Evolutionary conservation across 2,797 vertebrate genomes (phyloP), one percentile per base, ranked within the genome.

Genomic region (Megalops cyprinoides): DNA sequence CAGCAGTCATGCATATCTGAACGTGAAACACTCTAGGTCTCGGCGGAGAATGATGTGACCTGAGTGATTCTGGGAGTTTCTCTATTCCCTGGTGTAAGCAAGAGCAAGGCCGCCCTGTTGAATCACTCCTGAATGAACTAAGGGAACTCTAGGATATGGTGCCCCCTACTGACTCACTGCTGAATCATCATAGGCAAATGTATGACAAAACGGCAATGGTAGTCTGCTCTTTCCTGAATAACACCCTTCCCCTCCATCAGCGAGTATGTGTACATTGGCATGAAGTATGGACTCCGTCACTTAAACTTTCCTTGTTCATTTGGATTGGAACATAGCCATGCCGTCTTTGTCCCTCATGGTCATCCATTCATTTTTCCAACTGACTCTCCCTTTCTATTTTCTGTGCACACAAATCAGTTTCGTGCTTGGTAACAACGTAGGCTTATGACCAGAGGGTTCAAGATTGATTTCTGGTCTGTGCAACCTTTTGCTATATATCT

Each of bases 1-100:
- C 34, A 20, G 44, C 48, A 74, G 74, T 76, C 49, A 51, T 51
- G 48, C 48, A 51, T 28, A 51, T 76, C 75, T 56, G 49, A 39
- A 76, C 42, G 51, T 42, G 23, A 76, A 58, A n/a, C 37, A 7
- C 18, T 37, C 28, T 20, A 8, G 34, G 15, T 55, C 75, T 4
- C 75, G 9, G 49, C 23, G 69, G 78, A 74, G 79, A 74, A 34
- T 80, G 51, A n/a, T 20, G 44, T 39, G 51, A 18, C 51, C 51
- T 15, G 15, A 53, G 51, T 51, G 51, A 53, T 53, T 39, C 25
- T 44, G 25, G 78, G 51, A 44, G 67, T 58, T 71, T 79, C 46
- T 67, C 20, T 14, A 67, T 8, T 23, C 62, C 51, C 48, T 23
- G 0, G 48, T 42, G 76, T 46, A 46, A 39, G 9, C 20, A 23